Percentiles rank a stretch among this genome's conserved stretches.
Conservation (phyloP, 2,888 invertebrate genomes). For the Amaurobius ferox region DNA sequence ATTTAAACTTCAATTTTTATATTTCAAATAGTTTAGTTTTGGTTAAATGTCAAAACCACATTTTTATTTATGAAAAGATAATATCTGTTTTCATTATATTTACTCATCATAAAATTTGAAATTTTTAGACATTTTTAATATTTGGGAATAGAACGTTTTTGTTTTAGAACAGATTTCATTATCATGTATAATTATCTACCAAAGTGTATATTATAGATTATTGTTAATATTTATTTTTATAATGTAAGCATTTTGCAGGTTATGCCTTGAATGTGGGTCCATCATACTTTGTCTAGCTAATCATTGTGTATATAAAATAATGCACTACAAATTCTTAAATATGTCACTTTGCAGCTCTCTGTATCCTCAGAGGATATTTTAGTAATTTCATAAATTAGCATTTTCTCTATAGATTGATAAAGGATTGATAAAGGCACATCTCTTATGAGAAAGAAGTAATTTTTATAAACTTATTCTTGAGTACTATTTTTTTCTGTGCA, state of each 20-base stretch:
- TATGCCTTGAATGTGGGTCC: conserved; percentile 64
- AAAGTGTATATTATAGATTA: not conserved
- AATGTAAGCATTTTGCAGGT: conserved; percentile 61
- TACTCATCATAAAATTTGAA: too few relatives aligned
- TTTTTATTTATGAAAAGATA: too few relatives aligned
- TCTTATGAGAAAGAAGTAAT: not conserved
- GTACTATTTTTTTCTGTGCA: not conserved
- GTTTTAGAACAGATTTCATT: not conserved
- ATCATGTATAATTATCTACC: not conserved
- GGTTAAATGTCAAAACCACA: too few relatives aligned
- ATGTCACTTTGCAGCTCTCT: conserved; percentile 23
- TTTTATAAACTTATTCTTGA: not conserved
- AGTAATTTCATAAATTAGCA: conserved; percentile 29
- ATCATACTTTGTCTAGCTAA: conserved; percentile 50
- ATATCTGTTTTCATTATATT: too few relatives aligned
- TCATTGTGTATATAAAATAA: conserved; percentile 62
- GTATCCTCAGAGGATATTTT: conserved; percentile 26
- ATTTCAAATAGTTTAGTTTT: too few relatives aligned
- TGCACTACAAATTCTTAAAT: conserved; percentile 52
- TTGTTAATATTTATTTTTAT: conserved; percentile 61
- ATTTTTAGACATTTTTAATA: not conserved
- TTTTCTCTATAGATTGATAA: conserved; percentile 20
- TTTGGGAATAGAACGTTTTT: not conserved
- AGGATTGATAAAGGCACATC: conserved; percentile 26
- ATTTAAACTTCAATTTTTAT: too few relatives aligned